These are phyloP conservation scores for Nasalis larvatus DNA, from an alignment of 2,113 vertebrate genomes.

Conservation along the genomic window DNA sequence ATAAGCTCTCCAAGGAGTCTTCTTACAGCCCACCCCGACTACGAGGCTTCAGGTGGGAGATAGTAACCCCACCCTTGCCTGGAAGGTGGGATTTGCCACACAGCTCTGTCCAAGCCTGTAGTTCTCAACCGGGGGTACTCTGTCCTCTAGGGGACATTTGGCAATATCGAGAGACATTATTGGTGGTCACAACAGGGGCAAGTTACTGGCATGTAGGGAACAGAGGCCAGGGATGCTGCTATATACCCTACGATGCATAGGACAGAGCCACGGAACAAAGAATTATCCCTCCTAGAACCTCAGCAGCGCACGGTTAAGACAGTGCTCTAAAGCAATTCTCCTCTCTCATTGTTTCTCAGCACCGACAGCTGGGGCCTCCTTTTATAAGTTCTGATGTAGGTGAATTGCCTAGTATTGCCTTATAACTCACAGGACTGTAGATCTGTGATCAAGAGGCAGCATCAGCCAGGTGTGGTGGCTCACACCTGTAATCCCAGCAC, in stretches of 20 bases:
- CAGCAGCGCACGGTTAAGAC: neutral
- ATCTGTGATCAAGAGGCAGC: neutral
- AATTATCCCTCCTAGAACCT: neutral
- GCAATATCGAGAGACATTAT: neutral
- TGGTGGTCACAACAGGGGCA: neutral
- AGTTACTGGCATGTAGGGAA: neutral
- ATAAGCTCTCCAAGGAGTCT: neutral
- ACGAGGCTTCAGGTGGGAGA: neutral
- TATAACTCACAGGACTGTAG: neutral
- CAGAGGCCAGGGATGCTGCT: neutral
- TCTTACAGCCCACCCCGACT: neutral
- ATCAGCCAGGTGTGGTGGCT: too few species aligned
- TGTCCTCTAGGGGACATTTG: neutral
- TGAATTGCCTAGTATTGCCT: neutral
- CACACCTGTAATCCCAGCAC: too few species aligned
- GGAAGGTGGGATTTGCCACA: neutral
- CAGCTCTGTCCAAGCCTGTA: neutral
- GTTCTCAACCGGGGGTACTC: neutral
- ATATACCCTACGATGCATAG: neutral
- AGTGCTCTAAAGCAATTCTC: neutral
- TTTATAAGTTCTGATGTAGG: neutral
- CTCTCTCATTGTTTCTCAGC: neutral
- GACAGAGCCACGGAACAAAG: neutral
- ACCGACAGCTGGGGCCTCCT: neutral
- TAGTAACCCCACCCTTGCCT: fast-evolving